Percentiles rank a stretch among this genome's conserved stretches.
phyloP scores from a whole-genome alignment of 2,888 invertebrate species.

The Aphodius sticticus region DNA sequence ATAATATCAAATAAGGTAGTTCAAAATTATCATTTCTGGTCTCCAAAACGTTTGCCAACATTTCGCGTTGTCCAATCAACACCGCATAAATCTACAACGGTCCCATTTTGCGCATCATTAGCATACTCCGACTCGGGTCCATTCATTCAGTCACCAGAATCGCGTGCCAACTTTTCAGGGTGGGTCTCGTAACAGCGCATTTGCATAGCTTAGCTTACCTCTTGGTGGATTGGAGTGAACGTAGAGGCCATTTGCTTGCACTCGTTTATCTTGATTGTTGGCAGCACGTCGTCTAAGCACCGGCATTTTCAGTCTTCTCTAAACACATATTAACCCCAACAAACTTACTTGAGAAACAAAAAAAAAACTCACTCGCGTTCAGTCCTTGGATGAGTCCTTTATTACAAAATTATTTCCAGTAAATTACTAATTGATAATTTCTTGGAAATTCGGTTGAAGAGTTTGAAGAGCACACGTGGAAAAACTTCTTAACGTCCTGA shows the following conservation, averaged over 20 bases:
- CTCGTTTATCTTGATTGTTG: conserved; percentile 40
- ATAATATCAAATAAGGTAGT: too few species aligned
- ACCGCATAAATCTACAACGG: not conserved
- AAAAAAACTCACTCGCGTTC: not conserved
- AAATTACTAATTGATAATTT: not conserved
- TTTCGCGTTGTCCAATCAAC: not conserved
- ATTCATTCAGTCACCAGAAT: not conserved
- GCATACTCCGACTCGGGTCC: not conserved
- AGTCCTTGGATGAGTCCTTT: not conserved
- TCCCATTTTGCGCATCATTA: not conserved
- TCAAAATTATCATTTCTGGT: not conserved
- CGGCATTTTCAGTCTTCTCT: conserved; percentile 42
- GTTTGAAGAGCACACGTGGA: conserved; percentile 5
- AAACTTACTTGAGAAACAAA: not conserved
- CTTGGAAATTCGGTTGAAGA: not conserved
- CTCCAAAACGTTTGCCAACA: not conserved
- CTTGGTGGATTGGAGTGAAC: conserved; percentile 72
- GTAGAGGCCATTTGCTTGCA: conserved; percentile 63
- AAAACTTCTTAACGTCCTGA: conserved; percentile 7
- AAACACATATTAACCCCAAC: conserved; percentile 29
- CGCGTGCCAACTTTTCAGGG: not conserved
- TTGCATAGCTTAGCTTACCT: conserved; percentile 59
- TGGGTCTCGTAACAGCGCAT: not conserved
- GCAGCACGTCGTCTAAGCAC: conserved; percentile 43
- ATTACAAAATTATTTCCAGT: not conserved